Percentiles rank a stretch among this genome's conserved stretches.
Conservation (phyloP, 1,140 invertebrate genomes). For the Phthorimaea operculella region DNA sequence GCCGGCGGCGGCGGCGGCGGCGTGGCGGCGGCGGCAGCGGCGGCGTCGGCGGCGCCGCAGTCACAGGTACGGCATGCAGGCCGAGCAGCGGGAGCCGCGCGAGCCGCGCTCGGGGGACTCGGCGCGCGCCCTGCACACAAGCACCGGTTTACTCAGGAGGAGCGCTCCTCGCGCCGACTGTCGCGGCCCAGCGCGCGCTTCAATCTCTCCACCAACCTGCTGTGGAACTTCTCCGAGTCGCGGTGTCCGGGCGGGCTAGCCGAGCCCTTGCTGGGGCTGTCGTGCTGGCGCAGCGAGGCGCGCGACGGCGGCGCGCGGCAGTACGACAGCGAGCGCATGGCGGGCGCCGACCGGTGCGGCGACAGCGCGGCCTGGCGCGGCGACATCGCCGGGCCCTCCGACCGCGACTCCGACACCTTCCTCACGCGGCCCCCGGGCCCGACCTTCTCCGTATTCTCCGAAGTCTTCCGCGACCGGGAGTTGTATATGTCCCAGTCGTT, state of each 20-base stretch:
- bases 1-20: constrained; percentile 6
- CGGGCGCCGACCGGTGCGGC: constrained; percentile 73
- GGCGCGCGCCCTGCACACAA: constrained; percentile 57
- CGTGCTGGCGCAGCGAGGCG: constrained; percentile 68
- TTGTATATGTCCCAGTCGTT: constrained; percentile 94
- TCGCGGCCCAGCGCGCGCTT: constrained; percentile 78
- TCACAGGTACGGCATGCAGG: constrained; percentile 64
- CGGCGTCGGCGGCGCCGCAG: constrained; percentile 15
- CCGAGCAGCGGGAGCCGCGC: constrained; percentile 51
- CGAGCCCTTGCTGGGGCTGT: constrained; percentile 66
- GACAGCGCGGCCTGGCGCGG: constrained; percentile 74
- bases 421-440: constrained; percentile 72
- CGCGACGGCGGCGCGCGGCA: constrained; percentile 69
- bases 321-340: constrained; percentile 71
- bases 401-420: constrained; percentile 85
- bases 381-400: constrained; percentile 80
- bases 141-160: constrained; percentile 59
- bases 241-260: constrained; percentile 72
- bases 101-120: constrained; percentile 46
- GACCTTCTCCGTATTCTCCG: constrained; percentile 78
- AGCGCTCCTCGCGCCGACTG: constrained; percentile 54
- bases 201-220: constrained; percentile 84
- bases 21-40: constrained; percentile 9
- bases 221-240: constrained; percentile 86
- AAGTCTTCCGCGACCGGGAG: constrained; percentile 77